Evolutionary conservation across 2,888 invertebrate species (phyloP), one percentile per base, ranked within the genome.

Genomic region (Bombylius discolor): DNA sequence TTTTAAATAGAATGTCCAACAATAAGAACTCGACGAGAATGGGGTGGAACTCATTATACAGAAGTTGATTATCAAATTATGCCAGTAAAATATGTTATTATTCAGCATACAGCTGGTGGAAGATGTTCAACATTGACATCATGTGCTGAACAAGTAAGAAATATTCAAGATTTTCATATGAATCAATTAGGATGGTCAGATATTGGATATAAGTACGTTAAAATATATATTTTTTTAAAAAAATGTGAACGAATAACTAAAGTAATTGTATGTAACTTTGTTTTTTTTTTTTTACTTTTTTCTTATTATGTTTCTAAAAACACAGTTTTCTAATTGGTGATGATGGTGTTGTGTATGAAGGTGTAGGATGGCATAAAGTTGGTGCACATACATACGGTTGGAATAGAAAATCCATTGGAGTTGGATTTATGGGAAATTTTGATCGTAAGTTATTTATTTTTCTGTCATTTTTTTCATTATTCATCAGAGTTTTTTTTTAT

Each of bases 311-410:
- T 23, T 23, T 23, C 23, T 23, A 3, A 23, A 23, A 23, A 23
- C 23, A 23, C 12, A 81, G 81, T 49, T 82, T 81, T 60, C 64
- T 83, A 58, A 76, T 84, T 54, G 83, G 83, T 7, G 79, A 80
- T 36, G 82, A 83, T 64, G 83, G 82, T 6, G 76, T 79, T 42
- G 73, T 84, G 11, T 84, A 83, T 62, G 83, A 84, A 69, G 84
- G 83, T 1, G 68, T 76, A 3, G 84, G 84, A 3, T 85, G 84
- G 84, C 73, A 78, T 6, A 74, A 76, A 46, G 72, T 74, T 11
- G 84, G 83, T 0, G 77, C 81, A 0, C 84, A 83, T 61, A 80
- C 80, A 0, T 75, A 71, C 12, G 76, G 76, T 7, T 83, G 79
- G 62, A 83, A 84, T 65, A 70, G 66, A 36, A 79, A 76, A 62